Base-by-base conservation (phyloP, 2,113 vertebrate genomes). In the Chionis minor region DNA sequence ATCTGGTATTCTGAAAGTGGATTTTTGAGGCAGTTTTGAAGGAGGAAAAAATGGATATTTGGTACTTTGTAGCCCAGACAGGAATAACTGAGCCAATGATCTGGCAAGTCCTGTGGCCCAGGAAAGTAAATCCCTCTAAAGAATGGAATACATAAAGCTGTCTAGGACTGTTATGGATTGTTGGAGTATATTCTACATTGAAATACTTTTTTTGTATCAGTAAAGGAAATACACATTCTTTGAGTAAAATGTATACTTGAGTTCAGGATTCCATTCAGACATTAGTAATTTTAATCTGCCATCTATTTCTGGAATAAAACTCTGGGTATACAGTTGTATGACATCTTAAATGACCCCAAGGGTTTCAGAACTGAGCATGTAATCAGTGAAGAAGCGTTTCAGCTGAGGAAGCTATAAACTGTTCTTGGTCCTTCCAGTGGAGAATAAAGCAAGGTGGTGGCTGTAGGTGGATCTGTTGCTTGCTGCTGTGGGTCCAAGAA, bases 391-490 rank as follows among this genome's bases (percentile, higher is more conserved):
- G 35, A 75, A 66, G 13, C 2, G 1, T 73, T 33, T 63, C 63
- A 67, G 33, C 49, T 27, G n/a, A 67, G 70, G 28, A 72, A 78
- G 47, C 38, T 56, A 3, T 51, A 65, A 90, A 32, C 45, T 8
- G 7, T 56, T n/a, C 18, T 49, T 75, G 19, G 20, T 38, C 22
- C 7, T 59, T 78, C n/a, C 9, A 21, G 14, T n/a, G 38, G 22
- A 30, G 10, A 55, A 40, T 70, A 54, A 74, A 73, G 11, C 0
- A 0, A 32, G 21, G 6, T 0, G 2, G 38, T 55, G 38, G 22
- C 55, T 70, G 7, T 67, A 45, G 28, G 45, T 73, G 23, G 30
- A 77, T 84, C 23, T 80, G 27, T 28, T 82, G 23, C 38, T 40
- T 86, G 27, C 79, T 87, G 19, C 21, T 81, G 3, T 62, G 20